phyloP scores from a whole-genome alignment of 1,140 invertebrate species.

The Scaptomyza graminum region DNA sequence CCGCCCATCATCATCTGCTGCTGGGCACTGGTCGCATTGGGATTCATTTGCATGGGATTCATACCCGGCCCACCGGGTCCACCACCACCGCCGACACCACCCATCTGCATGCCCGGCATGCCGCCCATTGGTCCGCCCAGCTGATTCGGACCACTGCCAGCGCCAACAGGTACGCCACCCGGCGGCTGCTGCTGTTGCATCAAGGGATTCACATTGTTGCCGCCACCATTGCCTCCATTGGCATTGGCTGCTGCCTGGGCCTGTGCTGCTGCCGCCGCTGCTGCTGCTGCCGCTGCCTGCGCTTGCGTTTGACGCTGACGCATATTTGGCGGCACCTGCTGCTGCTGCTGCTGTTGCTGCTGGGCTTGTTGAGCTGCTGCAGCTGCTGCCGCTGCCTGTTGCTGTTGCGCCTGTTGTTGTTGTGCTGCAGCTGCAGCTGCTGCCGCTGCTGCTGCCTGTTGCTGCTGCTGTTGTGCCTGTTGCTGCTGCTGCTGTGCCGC shows the following conservation, averaged over 20 bases:
- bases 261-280: slow-evolving; percentile 68
- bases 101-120: slow-evolving; percentile 81
- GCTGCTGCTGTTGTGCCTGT: slow-evolving; percentile 64
- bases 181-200: slow-evolving; percentile 61
- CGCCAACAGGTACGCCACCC: slow-evolving; percentile 31
- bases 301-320: slow-evolving; percentile 78
- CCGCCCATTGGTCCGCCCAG: slow-evolving; percentile 74
- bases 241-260: slow-evolving; percentile 75
- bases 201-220: slow-evolving; percentile 49
- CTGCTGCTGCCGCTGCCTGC: slow-evolving; percentile 68
- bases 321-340: slow-evolving; percentile 82
- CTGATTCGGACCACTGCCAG: slow-evolving; percentile 45
- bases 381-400: slow-evolving; percentile 83
- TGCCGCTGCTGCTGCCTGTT: slow-evolving; percentile 66
- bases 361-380: slow-evolving; percentile 69
- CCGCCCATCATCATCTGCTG: slow-evolving; percentile 80
- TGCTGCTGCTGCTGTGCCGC: slow-evolving; percentile 37
- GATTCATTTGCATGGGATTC: slow-evolving; percentile 74
- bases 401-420: slow-evolving; percentile 70
- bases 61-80: slow-evolving; percentile 60
- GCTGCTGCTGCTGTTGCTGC: slow-evolving; percentile 68
- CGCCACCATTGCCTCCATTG: slow-evolving; percentile 41
- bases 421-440: slow-evolving; percentile 72
- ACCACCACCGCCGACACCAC: slow-evolving; percentile 68
- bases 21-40: slow-evolving; percentile 53